Percentiles rank a stretch among this genome's conserved stretches.
phyloP scores from a whole-genome alignment of 2,797 vertebrate genomes.

The Sebastes matsubarae region DNA sequence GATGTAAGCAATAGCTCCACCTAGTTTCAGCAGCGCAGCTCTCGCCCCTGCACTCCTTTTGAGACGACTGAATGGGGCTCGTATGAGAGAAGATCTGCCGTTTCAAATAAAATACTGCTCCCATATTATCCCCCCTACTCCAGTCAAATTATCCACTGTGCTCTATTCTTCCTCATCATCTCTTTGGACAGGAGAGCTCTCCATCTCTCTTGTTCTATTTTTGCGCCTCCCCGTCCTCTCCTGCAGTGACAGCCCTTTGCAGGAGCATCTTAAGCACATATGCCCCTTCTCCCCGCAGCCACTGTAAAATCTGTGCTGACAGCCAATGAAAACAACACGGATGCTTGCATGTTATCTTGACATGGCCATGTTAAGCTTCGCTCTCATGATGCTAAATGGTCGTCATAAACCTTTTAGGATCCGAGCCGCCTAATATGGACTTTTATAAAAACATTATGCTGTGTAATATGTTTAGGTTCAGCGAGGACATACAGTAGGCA shows the following conservation, averaged over 20 bases:
- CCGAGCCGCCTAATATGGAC: constrained; percentile 79
- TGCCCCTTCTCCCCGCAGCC: constrained; percentile 74
- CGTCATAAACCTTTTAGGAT: constrained; percentile 87
- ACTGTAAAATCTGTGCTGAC: constrained; percentile 87
- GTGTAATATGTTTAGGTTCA: constrained; percentile 80
- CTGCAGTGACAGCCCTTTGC: constrained; percentile 77
- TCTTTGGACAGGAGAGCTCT: constrained; percentile 73
- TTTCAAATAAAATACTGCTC: constrained; percentile 71
- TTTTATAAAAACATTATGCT: constrained; percentile 79
- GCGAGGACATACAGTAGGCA: constrained; percentile 66
- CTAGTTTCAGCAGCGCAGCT: constrained; percentile 70
- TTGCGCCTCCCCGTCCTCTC: constrained; percentile 68
- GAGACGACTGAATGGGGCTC: constrained; percentile 53
- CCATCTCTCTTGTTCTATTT: constrained; percentile 78
- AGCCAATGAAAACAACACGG: constrained; percentile 86
- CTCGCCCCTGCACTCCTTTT: constrained; percentile 31
- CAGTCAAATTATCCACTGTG: constrained; percentile 77
- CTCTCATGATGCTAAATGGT: constrained; percentile 84
- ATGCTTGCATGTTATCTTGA: constrained; percentile 88
- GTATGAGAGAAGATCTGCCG: constrained; percentile 54
- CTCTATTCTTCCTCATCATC: constrained; percentile 75
- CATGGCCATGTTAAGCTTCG: constrained; percentile 84
- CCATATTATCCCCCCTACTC: constrained; percentile 71
- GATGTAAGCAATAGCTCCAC: constrained; percentile 78
- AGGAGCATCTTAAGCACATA: constrained; percentile 80